Base-by-base conservation (phyloP, 2,113 vertebrate genomes). In the Carassius gibelio region DNA sequence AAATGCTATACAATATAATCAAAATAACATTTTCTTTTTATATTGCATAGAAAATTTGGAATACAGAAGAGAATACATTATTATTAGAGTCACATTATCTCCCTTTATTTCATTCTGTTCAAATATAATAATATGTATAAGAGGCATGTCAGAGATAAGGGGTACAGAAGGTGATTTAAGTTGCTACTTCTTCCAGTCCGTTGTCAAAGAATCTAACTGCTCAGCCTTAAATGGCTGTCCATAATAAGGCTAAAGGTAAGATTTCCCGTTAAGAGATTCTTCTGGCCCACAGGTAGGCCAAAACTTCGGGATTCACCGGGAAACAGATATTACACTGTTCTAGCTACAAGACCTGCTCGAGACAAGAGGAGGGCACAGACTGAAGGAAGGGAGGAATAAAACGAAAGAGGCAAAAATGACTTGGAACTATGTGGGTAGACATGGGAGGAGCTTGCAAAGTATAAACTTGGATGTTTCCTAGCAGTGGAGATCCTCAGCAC, bases 381-480 rank as follows among this genome's bases (percentile, higher is more conserved):
- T 85, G 85, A 90, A 88, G 55, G 88, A 86, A 89, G 89, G 87
- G 87, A 87, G 80, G 89, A 85, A 89, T 89, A 89, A 86, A 88
- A 87, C 75, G 64, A 84, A 78, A 76, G 69, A 88, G 84, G 88
- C 50, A 89, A 88, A 89, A 89, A 90, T 88, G 89, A 91, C 89
- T 85, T 89, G 82, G 88, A 42, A 89, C 88, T 88, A 90, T 89
- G 93, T 91, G 90, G 90, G 89, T 89, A 91, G 90, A 87, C 78
- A 78, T 88, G 86, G 96, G 95, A 94, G 94, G 96, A 94, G 95
- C 95, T 88, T 96, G 93, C 34, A 94, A 92, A 90, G 92, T 93
- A 95, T 96, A 94, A 94, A 95, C 95, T 96, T 96, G 95, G 95
- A 95, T 95, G 93, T 95, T 94, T 94, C 94, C 92, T 89, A 89